phyloP scores from a whole-genome alignment of 2,113 vertebrate genomes.

The Cryptomyrus ogoouensis region DNA sequence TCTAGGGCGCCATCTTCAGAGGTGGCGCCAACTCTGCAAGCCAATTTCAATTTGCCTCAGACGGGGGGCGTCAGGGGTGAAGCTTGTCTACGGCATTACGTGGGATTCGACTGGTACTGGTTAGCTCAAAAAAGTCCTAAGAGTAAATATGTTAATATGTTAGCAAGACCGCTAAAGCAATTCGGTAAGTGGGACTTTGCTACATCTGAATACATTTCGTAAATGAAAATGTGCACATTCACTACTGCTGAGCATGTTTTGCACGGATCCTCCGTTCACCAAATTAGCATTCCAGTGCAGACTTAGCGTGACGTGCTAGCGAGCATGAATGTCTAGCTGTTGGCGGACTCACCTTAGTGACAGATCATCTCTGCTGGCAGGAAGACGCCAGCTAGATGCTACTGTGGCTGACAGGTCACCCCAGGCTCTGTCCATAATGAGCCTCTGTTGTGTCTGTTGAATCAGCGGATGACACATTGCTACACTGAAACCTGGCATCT shows the following conservation, averaged over 20 bases:
- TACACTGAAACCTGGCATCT: neutral
- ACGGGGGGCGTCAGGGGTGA: neutral
- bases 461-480: neutral
- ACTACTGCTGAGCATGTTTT: neutral
- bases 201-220: neutral
- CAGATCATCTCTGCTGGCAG: neutral
- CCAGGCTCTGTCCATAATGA: conserved; percentile 3
- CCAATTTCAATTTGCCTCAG: neutral
- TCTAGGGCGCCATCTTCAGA: neutral
- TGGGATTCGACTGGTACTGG: neutral
- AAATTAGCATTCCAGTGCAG: neutral
- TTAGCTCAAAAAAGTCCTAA: neutral
- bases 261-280: neutral
- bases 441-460: conserved; percentile 4
- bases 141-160: neutral
- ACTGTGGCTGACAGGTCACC: neutral
- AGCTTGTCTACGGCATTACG: neutral
- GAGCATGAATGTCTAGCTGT: neutral
- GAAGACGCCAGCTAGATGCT: neutral
- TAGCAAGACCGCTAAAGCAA: neutral
- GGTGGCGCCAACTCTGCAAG: too few relatives aligned
- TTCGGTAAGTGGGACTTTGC: neutral
- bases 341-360: neutral
- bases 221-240: neutral
- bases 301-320: neutral